These are phyloP conservation scores for Drosophila greeni DNA, from an alignment of 2,888 invertebrate species.

Conservation along the genomic window DNA sequence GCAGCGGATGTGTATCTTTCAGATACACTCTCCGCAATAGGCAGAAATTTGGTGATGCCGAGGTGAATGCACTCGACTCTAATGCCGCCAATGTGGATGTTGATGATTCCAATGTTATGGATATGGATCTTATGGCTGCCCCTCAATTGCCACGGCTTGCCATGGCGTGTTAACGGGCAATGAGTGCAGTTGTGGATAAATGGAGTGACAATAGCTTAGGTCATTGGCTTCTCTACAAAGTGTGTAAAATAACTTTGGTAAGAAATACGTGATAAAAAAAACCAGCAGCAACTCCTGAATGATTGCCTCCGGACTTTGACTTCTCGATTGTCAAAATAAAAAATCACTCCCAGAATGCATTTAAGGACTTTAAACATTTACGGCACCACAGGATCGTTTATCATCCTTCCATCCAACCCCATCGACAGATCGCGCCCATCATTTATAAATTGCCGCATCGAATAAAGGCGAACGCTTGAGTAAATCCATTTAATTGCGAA, in stretches of 20 bases:
- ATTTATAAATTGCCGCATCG: constrained; percentile 70
- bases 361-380: constrained; percentile 20
- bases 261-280: too few species aligned
- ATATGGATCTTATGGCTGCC: constrained; percentile 33
- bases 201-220: constrained; percentile 14
- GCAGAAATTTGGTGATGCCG: constrained; percentile 32
- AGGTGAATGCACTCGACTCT: constrained; percentile 66
- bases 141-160: constrained; percentile 59
- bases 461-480: constrained; percentile 60
- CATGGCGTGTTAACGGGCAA: constrained; percentile 52
- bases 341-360: constrained; percentile 1
- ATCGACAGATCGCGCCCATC: constrained; percentile 56
- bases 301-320: background rate
- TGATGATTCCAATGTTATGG: constrained; percentile 30
- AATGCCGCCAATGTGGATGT: constrained; percentile 4
- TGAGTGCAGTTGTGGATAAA: constrained; percentile 19
- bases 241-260: background rate
- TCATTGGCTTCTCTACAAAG: constrained; percentile 2
- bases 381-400: constrained; percentile 52
- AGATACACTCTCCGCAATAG: constrained; percentile 19
- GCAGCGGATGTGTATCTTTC: constrained; percentile 36
- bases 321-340: background rate
- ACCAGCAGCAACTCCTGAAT: background rate
- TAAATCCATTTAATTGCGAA: constrained; percentile 71
- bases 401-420: constrained; percentile 41